Evolutionary conservation across 2,888 invertebrate genomes (phyloP).

Genomic region (Drosophila subsilvestris): DNA sequence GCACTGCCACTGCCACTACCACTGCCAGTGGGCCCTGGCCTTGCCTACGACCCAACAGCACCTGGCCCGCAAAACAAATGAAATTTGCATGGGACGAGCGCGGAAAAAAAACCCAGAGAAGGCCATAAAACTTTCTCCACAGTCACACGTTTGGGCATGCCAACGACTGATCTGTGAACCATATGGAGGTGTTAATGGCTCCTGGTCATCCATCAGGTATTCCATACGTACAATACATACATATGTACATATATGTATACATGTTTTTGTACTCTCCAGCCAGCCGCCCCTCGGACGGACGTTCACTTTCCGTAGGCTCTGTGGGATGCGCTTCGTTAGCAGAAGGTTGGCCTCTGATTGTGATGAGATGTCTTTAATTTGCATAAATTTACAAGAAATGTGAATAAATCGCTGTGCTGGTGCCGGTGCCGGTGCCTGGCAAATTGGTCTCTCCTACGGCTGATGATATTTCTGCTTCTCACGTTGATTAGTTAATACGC

Average conservation of each 20-base stretch:
- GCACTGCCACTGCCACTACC: slow-evolving; percentile 10
- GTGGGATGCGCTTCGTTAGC: slow-evolving; percentile 35
- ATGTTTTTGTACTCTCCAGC: slow-evolving; percentile 12
- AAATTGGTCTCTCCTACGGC: slow-evolving; percentile 40
- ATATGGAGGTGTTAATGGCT: slow-evolving; percentile 56
- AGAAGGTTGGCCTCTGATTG: slow-evolving; percentile 37
- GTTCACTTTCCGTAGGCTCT: slow-evolving; percentile 58
- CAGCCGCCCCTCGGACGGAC: slow-evolving; percentile 25
- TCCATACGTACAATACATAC: slow-evolving; percentile 9
- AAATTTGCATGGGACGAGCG: slow-evolving; percentile 62
- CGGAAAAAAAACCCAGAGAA: slow-evolving; percentile 18
- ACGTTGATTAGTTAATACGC: slow-evolving; percentile 62
- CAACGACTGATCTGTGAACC: slow-evolving; percentile 33
- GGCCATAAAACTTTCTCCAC: slow-evolving; percentile 63
- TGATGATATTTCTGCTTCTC: slow-evolving; percentile 49
- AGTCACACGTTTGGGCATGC: slow-evolving; percentile 28
- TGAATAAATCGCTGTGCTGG: slow-evolving; percentile 48
- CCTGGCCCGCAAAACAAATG: slow-evolving; percentile 33
- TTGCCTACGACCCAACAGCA: slow-evolving; percentile 24
- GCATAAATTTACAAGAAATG: slow-evolving; percentile 58
- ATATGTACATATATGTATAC: too few species aligned
- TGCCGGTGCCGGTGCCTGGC: slow-evolving; percentile 40
- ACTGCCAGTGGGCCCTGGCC: neutral
- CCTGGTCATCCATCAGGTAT: slow-evolving; percentile 45
- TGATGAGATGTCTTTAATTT: slow-evolving; percentile 54